phyloP scores from a whole-genome alignment of 2,888 invertebrate genomes.

The Harpalus rufipes region DNA sequence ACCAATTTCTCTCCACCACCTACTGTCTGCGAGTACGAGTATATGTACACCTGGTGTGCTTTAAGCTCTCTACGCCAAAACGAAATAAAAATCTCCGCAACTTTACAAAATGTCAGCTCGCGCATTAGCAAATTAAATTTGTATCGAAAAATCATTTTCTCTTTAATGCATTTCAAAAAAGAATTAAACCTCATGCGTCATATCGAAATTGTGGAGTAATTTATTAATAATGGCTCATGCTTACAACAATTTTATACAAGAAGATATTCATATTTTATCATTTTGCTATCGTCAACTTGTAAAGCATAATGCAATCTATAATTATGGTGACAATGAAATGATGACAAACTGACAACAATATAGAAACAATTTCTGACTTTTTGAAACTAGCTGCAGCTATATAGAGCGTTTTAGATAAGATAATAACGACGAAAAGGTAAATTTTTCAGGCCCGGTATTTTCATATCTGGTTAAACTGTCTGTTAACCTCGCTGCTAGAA shows the following conservation, averaged over 20 bases:
- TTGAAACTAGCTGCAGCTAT: too few species aligned
- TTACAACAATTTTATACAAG: not conserved
- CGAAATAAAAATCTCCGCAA: slow-evolving; percentile 13
- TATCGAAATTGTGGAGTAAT: not conserved
- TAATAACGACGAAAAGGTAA: too few species aligned
- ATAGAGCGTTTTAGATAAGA: too few species aligned
- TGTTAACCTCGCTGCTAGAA: too few species aligned
- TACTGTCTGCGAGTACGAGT: not conserved
- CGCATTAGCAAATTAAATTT: slow-evolving; percentile 41
- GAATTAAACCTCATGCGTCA: not conserved
- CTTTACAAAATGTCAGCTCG: slow-evolving; percentile 30
- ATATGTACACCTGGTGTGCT: slow-evolving; percentile 2
- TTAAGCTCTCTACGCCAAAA: slow-evolving; percentile 4
- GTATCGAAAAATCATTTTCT: slow-evolving; percentile 28
- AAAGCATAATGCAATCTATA: too few species aligned
- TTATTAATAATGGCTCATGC: not conserved
- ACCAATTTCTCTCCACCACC: slow-evolving; percentile 35
- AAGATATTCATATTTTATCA: not conserved
- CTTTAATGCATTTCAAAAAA: slow-evolving; percentile 6
- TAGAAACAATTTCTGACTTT: too few species aligned
- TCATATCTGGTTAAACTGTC: too few species aligned
- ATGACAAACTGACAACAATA: too few species aligned
- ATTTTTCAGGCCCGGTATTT: too few species aligned
- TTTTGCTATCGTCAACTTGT: too few species aligned
- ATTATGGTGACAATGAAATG: too few species aligned